Conservation (phyloP, 2,797 vertebrate genomes). For the Catostomus latipinnis region DNA sequence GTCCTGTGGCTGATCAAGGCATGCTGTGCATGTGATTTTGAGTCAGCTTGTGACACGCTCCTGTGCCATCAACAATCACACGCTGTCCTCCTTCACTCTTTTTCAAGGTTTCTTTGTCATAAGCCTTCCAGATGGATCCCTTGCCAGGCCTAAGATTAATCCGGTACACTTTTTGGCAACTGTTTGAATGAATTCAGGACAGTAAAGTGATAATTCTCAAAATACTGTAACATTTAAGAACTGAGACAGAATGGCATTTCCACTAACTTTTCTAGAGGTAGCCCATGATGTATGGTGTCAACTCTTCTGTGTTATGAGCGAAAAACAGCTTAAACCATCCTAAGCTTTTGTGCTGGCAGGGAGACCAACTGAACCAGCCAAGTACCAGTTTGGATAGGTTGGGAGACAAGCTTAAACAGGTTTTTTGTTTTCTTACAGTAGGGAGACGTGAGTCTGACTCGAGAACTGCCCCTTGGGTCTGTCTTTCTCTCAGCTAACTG, state of each 20-base stretch:
- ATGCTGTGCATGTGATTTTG: constrained; percentile 37
- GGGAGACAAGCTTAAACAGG: too few relatives aligned
- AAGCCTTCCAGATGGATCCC: constrained; percentile 46
- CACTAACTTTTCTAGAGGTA: too few relatives aligned
- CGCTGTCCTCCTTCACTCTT: constrained; percentile 20
- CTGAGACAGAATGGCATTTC: not conserved
- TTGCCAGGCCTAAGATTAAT: constrained; percentile 34
- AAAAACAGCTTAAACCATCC: too few relatives aligned
- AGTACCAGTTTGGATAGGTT: too few relatives aligned
- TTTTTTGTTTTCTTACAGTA: too few relatives aligned
- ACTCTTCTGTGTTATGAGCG: not conserved
- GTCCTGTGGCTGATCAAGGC: constrained; percentile 27
- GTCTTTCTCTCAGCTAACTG: not conserved
- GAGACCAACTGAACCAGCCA: too few relatives aligned
- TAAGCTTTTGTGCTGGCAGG: too few relatives aligned
- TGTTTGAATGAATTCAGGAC: constrained; percentile 25
- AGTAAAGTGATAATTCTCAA: not conserved
- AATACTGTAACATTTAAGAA: not conserved
- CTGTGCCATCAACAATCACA: constrained; percentile 43
- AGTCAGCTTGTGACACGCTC: constrained; percentile 52
- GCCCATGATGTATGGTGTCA: not conserved
- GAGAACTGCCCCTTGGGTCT: too few relatives aligned
- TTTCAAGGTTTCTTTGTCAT: constrained; percentile 4
- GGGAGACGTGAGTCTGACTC: too few relatives aligned
- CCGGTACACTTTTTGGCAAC: constrained; percentile 29